These are phyloP conservation scores for Eriocheir sinensis DNA, from an alignment of 1,140 invertebrate genomes.

Conservation along the genomic window DNA sequence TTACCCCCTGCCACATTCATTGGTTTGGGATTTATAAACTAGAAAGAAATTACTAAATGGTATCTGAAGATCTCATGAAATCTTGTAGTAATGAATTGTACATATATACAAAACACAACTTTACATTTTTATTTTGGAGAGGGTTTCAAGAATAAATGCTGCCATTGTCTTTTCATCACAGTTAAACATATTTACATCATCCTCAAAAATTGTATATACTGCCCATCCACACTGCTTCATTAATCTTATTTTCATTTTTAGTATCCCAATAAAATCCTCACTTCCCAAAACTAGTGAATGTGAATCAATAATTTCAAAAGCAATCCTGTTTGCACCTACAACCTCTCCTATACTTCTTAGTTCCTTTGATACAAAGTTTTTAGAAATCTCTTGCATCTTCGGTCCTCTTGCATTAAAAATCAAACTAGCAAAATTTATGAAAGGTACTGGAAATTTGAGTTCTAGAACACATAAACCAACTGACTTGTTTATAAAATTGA, in stretches of 20 bases:
- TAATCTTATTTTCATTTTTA: conserved; percentile 53
- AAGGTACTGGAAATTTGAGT: conserved; percentile 48
- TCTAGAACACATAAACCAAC: conserved; percentile 40
- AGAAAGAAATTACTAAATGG: too few species aligned
- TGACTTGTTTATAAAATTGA: conserved; percentile 54
- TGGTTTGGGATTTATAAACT: too few species aligned
- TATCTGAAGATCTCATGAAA: too few species aligned
- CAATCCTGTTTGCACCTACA: not conserved
- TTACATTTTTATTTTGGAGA: conserved; percentile 8
- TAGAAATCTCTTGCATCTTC: not conserved
- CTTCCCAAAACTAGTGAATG: conserved; percentile 17
- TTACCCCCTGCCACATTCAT: too few species aligned
- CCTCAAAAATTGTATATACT: not conserved
- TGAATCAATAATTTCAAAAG: conserved; percentile 57
- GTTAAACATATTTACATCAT: conserved; percentile 35
- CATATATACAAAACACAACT: not conserved
- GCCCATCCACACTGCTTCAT: conserved; percentile 57
- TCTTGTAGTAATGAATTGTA: not conserved
- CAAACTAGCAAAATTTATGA: conserved; percentile 67
- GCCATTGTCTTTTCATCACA: conserved; percentile 45
- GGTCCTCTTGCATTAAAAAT: conserved; percentile 27
- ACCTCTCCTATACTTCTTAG: not conserved
- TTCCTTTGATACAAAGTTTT: conserved; percentile 40
- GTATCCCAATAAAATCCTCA: conserved; percentile 32
- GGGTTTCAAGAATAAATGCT: conserved; percentile 43